Percentiles rank a stretch among this genome's conserved stretches.
phyloP scores from a whole-genome alignment of 2,113 vertebrate species.

The Pterocles orientalis region DNA sequence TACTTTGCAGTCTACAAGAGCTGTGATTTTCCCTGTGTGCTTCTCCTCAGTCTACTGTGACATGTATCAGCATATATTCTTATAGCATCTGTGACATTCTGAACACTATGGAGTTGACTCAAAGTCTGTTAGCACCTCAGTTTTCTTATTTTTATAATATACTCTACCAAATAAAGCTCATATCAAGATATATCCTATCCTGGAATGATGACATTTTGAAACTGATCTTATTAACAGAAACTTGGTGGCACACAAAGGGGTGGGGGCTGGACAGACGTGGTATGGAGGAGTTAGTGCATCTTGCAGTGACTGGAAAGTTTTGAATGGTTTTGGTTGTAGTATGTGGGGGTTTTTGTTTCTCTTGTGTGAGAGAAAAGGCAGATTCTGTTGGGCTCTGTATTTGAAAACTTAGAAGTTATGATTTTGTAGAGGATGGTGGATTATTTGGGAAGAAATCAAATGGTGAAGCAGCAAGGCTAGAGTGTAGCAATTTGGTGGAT shows the following conservation, averaged over 20 bases:
- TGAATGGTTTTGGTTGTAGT: background rate
- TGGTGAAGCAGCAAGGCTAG: background rate
- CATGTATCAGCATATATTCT: background rate
- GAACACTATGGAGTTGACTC: background rate
- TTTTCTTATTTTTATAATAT: background rate
- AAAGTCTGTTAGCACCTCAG: background rate
- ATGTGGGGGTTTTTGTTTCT: fast-evolving
- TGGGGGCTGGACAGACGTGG: background rate
- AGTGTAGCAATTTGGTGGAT: background rate
- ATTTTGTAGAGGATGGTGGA: background rate
- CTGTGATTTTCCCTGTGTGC: background rate
- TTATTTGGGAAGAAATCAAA: background rate
- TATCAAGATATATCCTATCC: background rate
- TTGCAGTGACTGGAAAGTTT: background rate
- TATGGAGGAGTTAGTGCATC: no score
- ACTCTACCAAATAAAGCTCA: background rate
- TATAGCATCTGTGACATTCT: background rate
- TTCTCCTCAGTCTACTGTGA: background rate
- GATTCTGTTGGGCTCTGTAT: background rate
- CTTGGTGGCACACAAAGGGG: background rate
- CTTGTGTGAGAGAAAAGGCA: background rate
- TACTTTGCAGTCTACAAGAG: background rate
- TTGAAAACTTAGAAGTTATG: background rate
- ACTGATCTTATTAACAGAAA: background rate
- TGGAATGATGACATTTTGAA: background rate